A percentile compares a stretch with the other conserved stretches of the same genome.
phyloP scores from a whole-genome alignment of 2,113 vertebrate genomes.

The Albula goreensis region DNA sequence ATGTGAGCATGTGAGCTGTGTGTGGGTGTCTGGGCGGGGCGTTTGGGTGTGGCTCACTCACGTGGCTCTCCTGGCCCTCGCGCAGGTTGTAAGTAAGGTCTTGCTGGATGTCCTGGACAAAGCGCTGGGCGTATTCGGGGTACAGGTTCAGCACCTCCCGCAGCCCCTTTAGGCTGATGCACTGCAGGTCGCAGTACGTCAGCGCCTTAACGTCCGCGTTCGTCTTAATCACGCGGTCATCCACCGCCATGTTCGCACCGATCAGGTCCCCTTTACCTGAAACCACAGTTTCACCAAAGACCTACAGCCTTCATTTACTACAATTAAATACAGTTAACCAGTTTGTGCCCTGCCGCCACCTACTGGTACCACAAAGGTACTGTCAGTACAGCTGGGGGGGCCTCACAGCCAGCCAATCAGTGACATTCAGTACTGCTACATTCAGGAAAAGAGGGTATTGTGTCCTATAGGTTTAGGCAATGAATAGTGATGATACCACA shows the following conservation, averaged over 20 bases:
- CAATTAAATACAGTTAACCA: no score
- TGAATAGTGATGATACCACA: no score
- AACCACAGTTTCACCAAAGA: neutral
- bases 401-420: neutral
- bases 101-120: constrained; percentile 89
- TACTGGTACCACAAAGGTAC: neutral
- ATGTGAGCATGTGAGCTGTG: neutral
- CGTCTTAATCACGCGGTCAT: constrained; percentile 92
- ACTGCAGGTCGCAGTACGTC: constrained; percentile 95
- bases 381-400: neutral
- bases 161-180: constrained; percentile 89
- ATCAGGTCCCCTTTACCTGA: constrained; percentile 94
- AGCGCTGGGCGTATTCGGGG: constrained; percentile 89
- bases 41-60: constrained; percentile 65
- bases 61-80: constrained; percentile 91
- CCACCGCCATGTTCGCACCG: constrained; percentile 87
- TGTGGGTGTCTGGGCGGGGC: no score
- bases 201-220: constrained; percentile 94
- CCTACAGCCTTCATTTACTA: no score
- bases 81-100: constrained; percentile 95
- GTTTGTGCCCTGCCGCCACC: neutral
- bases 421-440: neutral
- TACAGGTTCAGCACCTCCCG: constrained; percentile 93
- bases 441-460: neutral
- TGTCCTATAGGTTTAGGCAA: no score